Percentiles rank a stretch among this genome's conserved stretches.
phyloP scores from a whole-genome alignment of 2,113 vertebrate species.

The Sander lucioperca region DNA sequence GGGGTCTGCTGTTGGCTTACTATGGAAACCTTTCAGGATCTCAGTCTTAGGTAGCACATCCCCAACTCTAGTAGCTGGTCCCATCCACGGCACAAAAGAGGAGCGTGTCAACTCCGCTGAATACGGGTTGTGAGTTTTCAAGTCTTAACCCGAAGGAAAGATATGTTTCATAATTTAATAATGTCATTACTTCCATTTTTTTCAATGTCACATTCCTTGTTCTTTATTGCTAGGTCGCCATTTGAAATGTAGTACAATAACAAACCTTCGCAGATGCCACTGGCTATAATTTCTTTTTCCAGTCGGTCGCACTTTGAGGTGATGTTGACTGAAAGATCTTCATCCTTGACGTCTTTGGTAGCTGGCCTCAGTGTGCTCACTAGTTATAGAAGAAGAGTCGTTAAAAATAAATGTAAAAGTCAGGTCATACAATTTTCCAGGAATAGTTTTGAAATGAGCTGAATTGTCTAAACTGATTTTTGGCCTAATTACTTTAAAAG shows the following conservation, averaged over 20 bases:
- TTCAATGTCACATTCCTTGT: too few relatives aligned
- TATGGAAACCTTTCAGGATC: not conserved
- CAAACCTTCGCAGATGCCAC: not conserved
- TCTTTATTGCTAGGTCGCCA: too few relatives aligned
- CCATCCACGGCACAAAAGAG: slow-evolving; percentile 1
- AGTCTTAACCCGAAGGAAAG: not conserved
- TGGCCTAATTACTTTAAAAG: too few relatives aligned
- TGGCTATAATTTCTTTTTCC: not conserved
- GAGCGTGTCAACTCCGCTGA: not conserved
- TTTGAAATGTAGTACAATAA: too few relatives aligned
- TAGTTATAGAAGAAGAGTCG: too few relatives aligned
- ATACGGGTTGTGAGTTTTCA: not conserved
- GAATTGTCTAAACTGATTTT: too few relatives aligned
- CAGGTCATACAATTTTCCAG: too few relatives aligned
- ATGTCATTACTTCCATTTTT: not conserved
- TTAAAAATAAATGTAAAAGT: too few relatives aligned
- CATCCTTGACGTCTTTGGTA: not conserved
- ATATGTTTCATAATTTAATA: not conserved
- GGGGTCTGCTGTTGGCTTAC: not conserved
- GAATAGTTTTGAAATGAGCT: too few relatives aligned
- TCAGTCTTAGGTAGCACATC: not conserved
- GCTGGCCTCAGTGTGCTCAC: not conserved
- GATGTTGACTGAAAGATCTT: not conserved
- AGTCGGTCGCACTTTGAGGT: not conserved
- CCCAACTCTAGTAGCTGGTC: not conserved